Percentiles rank a stretch among this genome's conserved stretches.
Evolutionary conservation across 2,113 vertebrate genomes (phyloP).

Genomic region (Xiphias gladius): DNA sequence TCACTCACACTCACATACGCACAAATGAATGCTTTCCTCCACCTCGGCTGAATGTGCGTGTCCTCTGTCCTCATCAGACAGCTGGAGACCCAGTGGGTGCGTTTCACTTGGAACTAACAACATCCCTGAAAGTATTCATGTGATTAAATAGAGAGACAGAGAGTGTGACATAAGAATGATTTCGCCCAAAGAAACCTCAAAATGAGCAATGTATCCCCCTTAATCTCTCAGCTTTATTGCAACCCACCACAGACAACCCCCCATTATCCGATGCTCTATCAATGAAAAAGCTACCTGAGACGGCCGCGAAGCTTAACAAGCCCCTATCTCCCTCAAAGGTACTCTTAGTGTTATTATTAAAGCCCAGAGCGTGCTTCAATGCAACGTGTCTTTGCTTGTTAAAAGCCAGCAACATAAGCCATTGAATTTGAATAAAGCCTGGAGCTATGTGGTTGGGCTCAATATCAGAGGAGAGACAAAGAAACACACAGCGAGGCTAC

Average conservation of each 20-base stretch:
- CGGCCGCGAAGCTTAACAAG: slow-evolving; percentile 2
- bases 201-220: slow-evolving; percentile 24
- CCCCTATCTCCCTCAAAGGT: slow-evolving; percentile 7
- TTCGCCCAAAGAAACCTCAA: slow-evolving; percentile 21
- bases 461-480: slow-evolving; percentile 2
- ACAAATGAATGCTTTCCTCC: slow-evolving; percentile 16
- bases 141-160: slow-evolving; percentile 21
- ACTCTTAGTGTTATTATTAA: slow-evolving; percentile 39
- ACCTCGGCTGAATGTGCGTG: slow-evolving; percentile 20
- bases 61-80: slow-evolving; percentile 42
- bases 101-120: slow-evolving; percentile 9
- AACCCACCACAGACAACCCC: background rate
- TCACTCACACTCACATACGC: slow-evolving; percentile 30
- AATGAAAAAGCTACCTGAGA: background rate
- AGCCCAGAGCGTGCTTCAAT: slow-evolving; percentile 19
- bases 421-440: slow-evolving; percentile 36
- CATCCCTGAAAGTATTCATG: slow-evolving; percentile 28
- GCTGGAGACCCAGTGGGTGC: slow-evolving; percentile 15
- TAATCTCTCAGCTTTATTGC: background rate
- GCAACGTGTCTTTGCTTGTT: slow-evolving; percentile 21
- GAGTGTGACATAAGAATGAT: background rate
- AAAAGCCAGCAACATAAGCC: slow-evolving; percentile 19
- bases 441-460: slow-evolving; percentile 15
- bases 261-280: background rate
- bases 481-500: background rate